Conservation (phyloP, 2,113 vertebrate species). For the Canis aureus region DNA sequence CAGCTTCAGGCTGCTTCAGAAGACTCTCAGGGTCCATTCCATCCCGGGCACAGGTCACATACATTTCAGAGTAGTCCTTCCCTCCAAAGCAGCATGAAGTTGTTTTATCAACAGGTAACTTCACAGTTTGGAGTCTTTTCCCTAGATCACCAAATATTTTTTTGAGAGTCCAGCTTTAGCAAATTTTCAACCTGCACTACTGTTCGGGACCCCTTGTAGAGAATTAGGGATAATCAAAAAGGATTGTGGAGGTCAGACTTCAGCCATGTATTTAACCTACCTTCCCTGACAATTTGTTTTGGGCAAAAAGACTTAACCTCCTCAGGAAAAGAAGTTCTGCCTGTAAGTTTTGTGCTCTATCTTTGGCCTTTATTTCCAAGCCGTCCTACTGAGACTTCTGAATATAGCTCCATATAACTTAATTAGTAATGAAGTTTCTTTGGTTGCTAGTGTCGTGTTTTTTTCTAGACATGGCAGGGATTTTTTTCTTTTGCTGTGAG, state of each 20-base stretch:
- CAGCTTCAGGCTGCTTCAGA: conserved; percentile 90
- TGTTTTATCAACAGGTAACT: conserved; percentile 91
- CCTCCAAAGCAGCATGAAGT: conserved; percentile 98
- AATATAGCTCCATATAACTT: not conserved
- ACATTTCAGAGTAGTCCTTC: conserved; percentile 94
- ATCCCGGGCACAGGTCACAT: conserved; percentile 92
- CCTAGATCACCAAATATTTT: conserved; percentile 86
- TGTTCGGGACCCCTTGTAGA: not conserved
- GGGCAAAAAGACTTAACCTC: conserved; percentile 33
- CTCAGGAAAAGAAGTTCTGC: conserved; percentile 49
- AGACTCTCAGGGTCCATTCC: conserved; percentile 88
- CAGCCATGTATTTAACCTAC: not conserved
- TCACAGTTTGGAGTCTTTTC: conserved; percentile 92
- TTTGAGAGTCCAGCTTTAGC: conserved; percentile 30
- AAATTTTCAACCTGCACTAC: not conserved
- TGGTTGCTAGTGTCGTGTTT: not conserved
- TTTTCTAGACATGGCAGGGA: not conserved
- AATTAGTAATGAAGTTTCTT: not conserved
- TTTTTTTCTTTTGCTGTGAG: not conserved
- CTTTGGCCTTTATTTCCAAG: conserved; percentile 57
- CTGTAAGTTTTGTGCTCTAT: not conserved
- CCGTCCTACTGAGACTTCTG: not conserved
- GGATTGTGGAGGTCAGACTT: not conserved
- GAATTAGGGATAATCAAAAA: not conserved
- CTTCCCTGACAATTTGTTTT: conserved; percentile 47